Base-by-base conservation (phyloP, 35 echinoderm and acorn worm species). In the Heliocidaris erythrogramma region DNA sequence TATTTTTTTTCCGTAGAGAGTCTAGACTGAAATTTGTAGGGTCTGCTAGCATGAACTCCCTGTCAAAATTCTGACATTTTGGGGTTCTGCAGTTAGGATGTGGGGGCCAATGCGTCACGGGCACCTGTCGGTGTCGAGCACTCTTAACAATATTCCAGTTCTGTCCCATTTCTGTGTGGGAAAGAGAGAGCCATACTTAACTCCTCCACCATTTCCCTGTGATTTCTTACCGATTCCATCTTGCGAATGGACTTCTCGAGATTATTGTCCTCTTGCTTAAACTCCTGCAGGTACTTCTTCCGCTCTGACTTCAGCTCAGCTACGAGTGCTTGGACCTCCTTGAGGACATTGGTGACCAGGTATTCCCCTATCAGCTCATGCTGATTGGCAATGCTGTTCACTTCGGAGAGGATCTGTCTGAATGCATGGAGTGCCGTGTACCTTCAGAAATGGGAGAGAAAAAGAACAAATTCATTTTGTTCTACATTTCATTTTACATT, bases 341-440 rank as follows among this genome's bases (percentile, higher is more conserved):
- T 98, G 18, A 94, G 90, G 17, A 98, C 97, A 93, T 95, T 94
- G 24, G 93, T 95, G 5, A 65, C 78, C 9, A 98, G 49, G 16
- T 92, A 94, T 17, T 98, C 97, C 0, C 95, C 92, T 5, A 96
- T 94, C 7, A 98, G 92, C 85, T 98, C 97, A 48, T 98, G 97
- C 89, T 98, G 97, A 85, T 98, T 98, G 21, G 97, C 97, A 30
- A 98, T 95, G 88, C 96, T 95, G 61, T 94, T 93, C 13, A 98
- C 89, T 91, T 98, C 97, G 60, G 91, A 18, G n/a, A 98, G 85
- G 48, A 96, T 93, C 21, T 95, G 86, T 59, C 91, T 84, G 93
- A 98, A 98, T 17, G 94, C 93, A 53, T 86, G 96, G 35, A 94
- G 92, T 21, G 97, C 94, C 10, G 97, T 95, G 93, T 91, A 98